Conservation (phyloP, 2,888 invertebrate genomes). For the Ormyrus pomaceus region DNA sequence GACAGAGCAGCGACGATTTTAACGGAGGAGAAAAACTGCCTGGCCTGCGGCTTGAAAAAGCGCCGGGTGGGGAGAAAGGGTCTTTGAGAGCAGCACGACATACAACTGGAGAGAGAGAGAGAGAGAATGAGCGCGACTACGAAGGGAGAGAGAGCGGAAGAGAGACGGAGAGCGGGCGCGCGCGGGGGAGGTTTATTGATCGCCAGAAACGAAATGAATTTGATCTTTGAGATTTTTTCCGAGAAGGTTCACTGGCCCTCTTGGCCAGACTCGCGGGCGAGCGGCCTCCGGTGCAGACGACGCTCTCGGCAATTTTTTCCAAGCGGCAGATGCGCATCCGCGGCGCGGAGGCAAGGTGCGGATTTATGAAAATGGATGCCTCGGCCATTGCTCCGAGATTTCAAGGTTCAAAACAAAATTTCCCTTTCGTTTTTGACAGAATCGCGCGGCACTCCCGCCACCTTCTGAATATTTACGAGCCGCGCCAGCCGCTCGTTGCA, state of each 20-base stretch:
- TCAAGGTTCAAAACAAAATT: constrained; percentile 49
- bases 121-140: neutral
- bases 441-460: constrained; percentile 2
- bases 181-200: constrained; percentile 52
- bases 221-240: constrained; percentile 28
- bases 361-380: constrained; percentile 53
- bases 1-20: neutral
- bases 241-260: neutral
- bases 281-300: too few species aligned
- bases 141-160: constrained; percentile 18
- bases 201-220: constrained; percentile 37
- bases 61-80: constrained; percentile 14
- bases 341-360: neutral
- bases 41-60: neutral
- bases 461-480: neutral
- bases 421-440: neutral
- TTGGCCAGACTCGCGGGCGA: too few species aligned
- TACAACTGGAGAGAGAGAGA: neutral
- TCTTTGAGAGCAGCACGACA: constrained; percentile 20
- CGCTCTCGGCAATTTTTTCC: too few species aligned
- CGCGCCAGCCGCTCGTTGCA: too few species aligned
- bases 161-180: constrained; percentile 6
- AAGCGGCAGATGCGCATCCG: neutral
- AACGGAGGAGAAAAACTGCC: constrained; percentile 5
- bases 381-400: constrained; percentile 49